Base-by-base conservation (phyloP, 2,797 vertebrate species). In the Rhinichthys osculus region DNA sequence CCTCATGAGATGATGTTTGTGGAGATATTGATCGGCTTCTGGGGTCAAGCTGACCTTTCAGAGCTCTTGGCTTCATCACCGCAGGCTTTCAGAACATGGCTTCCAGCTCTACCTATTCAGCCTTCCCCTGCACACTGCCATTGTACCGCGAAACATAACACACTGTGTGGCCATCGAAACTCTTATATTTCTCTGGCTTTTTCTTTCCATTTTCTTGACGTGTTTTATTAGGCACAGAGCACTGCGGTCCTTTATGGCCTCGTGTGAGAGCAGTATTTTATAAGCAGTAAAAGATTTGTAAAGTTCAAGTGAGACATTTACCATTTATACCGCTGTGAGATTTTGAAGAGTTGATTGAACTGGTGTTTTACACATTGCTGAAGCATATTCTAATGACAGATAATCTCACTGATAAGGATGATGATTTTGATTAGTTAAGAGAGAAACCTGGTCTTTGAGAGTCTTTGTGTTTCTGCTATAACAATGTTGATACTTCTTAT, bases 201-300 rank as follows among this genome's bases (percentile, higher is more conserved):
- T 91, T 88, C 88, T 89, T 91, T 90, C 85, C 80, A 38, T 74
- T 87, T 92, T 91, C 59, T 91, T 91, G 86, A 90, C 87, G 78
- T 91, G 87, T 89, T 92, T 89, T 93, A 90, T 91, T 91, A 92
- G 90, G 91, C 90, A 90, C 89, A 91, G 93, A 93, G 90, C 91
- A 91, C 47, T 69, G 62, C 72, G 27, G 80, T 84, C 78, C 59
- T 78, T 88, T 79, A 72, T 78, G 81, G 91, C 91, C 89, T 88
- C 84, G 78, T 90, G 87, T 86, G 77, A 89, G 90, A 87, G 91
- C 85, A 93, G 78, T 92, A 92, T 95, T 95, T 95, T 95, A 91
- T 95, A 95, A 92, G 89, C 90, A 91, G 92, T 91, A 78, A 92
- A 86, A 89, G 89, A 93, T 96, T 95, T 95, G 91, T 95, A 93